Conservation (phyloP, 2,888 invertebrate species). For the Micoletzkya japonica region DNA sequence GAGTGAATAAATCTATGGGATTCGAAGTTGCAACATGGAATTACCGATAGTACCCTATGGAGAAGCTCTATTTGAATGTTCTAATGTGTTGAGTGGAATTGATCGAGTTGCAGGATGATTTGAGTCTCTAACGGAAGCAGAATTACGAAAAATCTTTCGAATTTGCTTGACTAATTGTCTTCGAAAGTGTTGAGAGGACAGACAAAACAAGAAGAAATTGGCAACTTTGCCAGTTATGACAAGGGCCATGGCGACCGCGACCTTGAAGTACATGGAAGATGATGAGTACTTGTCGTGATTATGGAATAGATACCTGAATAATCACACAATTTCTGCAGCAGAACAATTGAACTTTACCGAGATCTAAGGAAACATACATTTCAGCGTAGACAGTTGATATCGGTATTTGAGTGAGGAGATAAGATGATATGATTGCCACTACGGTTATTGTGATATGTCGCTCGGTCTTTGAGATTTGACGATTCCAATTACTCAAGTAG, state of each 20-base stretch:
- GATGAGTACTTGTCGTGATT: conserved; percentile 30
- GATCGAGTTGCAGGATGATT: conserved; percentile 23
- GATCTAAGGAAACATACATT: conserved; percentile 32
- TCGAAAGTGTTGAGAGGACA: conserved; percentile 25
- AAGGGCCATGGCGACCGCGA: conserved; percentile 35
- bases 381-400: conserved; percentile 42
- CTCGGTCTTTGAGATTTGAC: conserved; percentile 43
- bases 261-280: conserved; percentile 37
- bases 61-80: conserved; percentile 22
- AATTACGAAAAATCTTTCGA: neutral
- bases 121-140: conserved; percentile 18
- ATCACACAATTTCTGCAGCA: neutral
- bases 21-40: no score
- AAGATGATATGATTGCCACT: conserved; percentile 44
- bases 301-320: conserved; percentile 41
- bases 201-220: conserved; percentile 28
- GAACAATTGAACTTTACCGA: neutral
- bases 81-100: conserved; percentile 27
- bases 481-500: conserved; percentile 33
- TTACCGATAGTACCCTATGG: no score
- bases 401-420: conserved; percentile 45
- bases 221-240: conserved; percentile 43
- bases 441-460: conserved; percentile 49
- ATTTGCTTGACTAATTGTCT: conserved; percentile 22
- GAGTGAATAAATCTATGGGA: no score